A percentile compares a stretch with the other conserved stretches of the same genome.
Conservation (phyloP, 1,140 invertebrate species). For the Stenopsyche tienmushanensis region DNA sequence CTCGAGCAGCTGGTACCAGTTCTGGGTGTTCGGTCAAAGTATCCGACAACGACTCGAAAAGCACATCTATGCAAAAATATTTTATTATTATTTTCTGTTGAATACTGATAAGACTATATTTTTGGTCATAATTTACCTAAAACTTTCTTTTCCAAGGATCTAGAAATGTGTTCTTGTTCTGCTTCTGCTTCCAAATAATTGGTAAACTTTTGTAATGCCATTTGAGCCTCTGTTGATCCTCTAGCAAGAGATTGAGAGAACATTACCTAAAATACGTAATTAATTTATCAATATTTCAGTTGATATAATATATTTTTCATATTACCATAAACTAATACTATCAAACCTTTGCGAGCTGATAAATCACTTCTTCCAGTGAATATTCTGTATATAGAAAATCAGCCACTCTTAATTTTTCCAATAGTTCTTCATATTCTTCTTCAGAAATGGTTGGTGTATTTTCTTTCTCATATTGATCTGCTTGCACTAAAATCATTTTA, state of each 20-base stretch:
- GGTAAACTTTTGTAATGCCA: constrained; percentile 67
- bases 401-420: constrained; percentile 62
- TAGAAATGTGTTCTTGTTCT: constrained; percentile 66
- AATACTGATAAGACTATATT: background rate
- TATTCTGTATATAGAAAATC: constrained; percentile 71
- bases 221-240: constrained; percentile 65
- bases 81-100: background rate
- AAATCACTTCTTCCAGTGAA: constrained; percentile 73
- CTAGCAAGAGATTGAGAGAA: constrained; percentile 67
- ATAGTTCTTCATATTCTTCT: constrained; percentile 60
- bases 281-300: background rate
- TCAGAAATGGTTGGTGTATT: constrained; percentile 47
- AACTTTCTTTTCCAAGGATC: constrained; percentile 70
- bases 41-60: constrained; percentile 70
- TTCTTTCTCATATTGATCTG: constrained; percentile 49
- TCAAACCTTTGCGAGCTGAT: constrained; percentile 69
- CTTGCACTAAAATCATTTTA: constrained; percentile 21
- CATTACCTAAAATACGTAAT: constrained; percentile 57
- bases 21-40: constrained; percentile 69
- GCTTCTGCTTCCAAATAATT: constrained; percentile 70
- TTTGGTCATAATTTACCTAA: constrained; percentile 55
- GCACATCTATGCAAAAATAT: constrained; percentile 59
- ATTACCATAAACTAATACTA: background rate
- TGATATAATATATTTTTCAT: constrained; percentile 1
- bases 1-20: constrained; percentile 56